Evolutionary conservation across 2,797 vertebrate species (phyloP).

Genomic region (Arvicola amphibius): DNA sequence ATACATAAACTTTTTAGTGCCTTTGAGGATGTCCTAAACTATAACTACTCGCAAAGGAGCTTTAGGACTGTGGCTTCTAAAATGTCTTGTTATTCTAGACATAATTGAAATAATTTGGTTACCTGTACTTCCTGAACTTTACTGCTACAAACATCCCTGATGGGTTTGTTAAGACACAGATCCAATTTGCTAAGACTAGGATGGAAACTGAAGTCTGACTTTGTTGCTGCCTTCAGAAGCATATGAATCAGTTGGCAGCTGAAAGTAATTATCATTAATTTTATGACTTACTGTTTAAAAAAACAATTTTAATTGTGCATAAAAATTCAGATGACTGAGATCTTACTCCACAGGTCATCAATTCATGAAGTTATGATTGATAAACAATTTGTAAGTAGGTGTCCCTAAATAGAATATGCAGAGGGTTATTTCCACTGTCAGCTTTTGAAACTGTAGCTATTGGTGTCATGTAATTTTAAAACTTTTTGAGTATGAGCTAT

Average conservation of each 20-base stretch:
- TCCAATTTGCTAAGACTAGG: neutral
- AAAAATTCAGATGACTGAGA: neutral
- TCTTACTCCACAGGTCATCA: neutral
- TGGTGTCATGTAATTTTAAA: slow-evolving; percentile 38
- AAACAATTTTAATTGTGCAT: neutral
- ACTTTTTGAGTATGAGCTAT: neutral
- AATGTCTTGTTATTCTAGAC: neutral
- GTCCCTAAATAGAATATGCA: neutral
- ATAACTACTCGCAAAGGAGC: neutral
- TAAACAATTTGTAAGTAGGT: neutral
- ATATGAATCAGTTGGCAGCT: neutral
- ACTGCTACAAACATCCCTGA: neutral
- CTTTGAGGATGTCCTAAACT: neutral
- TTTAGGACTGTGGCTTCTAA: neutral
- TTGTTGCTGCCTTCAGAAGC: neutral
- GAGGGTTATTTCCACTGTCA: neutral
- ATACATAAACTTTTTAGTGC: neutral
- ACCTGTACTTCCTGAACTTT: neutral
- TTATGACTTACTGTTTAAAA: neutral
- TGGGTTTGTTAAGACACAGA: neutral
- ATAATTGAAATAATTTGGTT: neutral
- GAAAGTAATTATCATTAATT: neutral
- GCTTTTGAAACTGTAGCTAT: neutral
- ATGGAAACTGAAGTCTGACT: neutral
- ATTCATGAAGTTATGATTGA: neutral